These are phyloP conservation scores for Centruroides sculpturatus DNA, from an alignment of 1,140 invertebrate species.

Conservation along the genomic window DNA sequence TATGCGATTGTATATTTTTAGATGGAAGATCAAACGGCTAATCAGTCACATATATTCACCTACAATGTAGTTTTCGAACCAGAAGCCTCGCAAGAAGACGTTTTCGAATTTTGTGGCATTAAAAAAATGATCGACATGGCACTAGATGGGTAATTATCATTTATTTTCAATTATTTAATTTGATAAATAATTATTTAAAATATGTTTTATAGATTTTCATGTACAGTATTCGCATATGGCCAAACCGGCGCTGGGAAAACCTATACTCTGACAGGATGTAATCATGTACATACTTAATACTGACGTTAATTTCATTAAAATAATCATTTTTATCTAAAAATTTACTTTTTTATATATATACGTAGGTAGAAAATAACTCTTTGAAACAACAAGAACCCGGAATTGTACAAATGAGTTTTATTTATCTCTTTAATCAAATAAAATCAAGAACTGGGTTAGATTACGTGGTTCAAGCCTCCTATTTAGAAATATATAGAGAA, in stretches of 20 bases:
- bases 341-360: background rate
- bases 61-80: constrained; percentile 64
- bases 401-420: constrained; percentile 42
- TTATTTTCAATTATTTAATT: background rate
- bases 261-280: constrained; percentile 83
- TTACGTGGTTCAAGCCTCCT: constrained; percentile 81
- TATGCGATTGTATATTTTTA: no score
- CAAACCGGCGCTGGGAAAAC: constrained; percentile 96
- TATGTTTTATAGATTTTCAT: constrained; percentile 49
- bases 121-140: constrained; percentile 80
- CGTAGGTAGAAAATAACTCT: background rate
- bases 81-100: constrained; percentile 58
- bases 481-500: constrained; percentile 92
- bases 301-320: background rate
- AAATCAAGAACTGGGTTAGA: constrained; percentile 42
- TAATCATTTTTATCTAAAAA: background rate
- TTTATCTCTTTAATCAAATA: constrained; percentile 74
- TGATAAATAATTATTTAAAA: background rate
- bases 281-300: constrained; percentile 18
- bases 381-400: constrained; percentile 1
- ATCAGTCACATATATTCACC: constrained; percentile 24
- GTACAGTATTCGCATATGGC: constrained; percentile 89
- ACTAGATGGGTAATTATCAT: constrained; percentile 47
- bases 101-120: constrained; percentile 65
- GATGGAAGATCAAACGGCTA: no score